Percentiles rank a stretch among this genome's conserved stretches.
These are phyloP conservation scores for Temnothorax ravouxi DNA, from an alignment of 2,888 invertebrate genomes.

Conservation along the genomic window DNA sequence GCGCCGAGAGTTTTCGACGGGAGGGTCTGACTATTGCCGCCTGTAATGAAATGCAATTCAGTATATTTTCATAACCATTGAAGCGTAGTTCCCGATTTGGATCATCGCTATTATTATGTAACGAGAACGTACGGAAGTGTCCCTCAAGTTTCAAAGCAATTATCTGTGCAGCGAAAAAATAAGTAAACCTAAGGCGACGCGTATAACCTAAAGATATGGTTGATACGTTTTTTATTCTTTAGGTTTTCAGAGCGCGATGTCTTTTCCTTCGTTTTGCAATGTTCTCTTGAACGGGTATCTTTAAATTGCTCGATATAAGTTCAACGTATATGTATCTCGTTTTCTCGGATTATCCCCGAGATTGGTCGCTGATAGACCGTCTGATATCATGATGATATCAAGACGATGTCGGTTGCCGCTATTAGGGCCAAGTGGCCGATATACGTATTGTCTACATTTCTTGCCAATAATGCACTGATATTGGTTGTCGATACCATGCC, in stretches of 20 bases:
- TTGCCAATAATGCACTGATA: slow-evolving; percentile 42
- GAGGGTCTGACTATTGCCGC: slow-evolving; percentile 3
- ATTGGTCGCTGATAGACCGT: slow-evolving; percentile 27
- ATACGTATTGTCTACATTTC: slow-evolving; percentile 32
- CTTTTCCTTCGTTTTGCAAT: background rate
- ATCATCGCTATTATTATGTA: background rate
- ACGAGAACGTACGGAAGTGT: background rate
- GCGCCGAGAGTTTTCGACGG: slow-evolving; percentile 32
- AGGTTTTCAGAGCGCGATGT: background rate
- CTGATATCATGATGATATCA: slow-evolving; percentile 12
- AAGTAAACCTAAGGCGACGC: background rate
- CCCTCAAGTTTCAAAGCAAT: background rate
- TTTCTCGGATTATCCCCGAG: slow-evolving; percentile 21
- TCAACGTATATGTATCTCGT: background rate
- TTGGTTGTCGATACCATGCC: slow-evolving; percentile 44
- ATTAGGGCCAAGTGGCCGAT: slow-evolving; percentile 1
- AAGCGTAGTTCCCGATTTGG: slow-evolving; percentile 22
- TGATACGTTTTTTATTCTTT: background rate
- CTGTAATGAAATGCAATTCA: slow-evolving; percentile 46
- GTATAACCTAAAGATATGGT: background rate
- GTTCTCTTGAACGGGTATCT: background rate
- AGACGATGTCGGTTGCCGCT: slow-evolving; percentile 9
- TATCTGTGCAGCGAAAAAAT: background rate
- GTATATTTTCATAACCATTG: slow-evolving; percentile 44
- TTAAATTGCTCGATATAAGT: slow-evolving; percentile 17